phyloP scores from a whole-genome alignment of 2,888 invertebrate genomes.

The Ochropacha duplaris region DNA sequence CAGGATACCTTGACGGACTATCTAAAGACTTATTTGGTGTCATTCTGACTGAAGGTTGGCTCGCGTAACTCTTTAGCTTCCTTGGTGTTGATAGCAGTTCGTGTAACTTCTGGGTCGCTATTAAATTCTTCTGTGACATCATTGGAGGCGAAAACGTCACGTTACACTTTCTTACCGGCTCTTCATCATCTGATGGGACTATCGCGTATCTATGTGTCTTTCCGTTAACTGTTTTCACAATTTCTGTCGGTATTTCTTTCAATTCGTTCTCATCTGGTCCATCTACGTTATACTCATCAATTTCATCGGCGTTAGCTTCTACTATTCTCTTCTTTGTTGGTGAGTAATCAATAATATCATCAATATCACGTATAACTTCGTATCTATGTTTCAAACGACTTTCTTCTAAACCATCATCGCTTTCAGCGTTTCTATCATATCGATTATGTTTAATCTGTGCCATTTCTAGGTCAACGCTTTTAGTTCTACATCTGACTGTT shows the following conservation, averaged over 20 bases:
- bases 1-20: slow-evolving; percentile 45
- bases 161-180: slow-evolving; percentile 61
- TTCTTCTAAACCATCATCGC: slow-evolving; percentile 63
- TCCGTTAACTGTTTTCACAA: slow-evolving; percentile 86
- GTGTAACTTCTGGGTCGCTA: slow-evolving; percentile 90
- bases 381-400: slow-evolving; percentile 73
- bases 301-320: slow-evolving; percentile 69
- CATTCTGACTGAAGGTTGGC: slow-evolving; percentile 78
- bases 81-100: slow-evolving; percentile 89
- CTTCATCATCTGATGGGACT: slow-evolving; percentile 82
- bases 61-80: slow-evolving; percentile 79
- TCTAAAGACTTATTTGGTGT: slow-evolving; percentile 59
- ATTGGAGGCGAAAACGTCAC: slow-evolving; percentile 69
- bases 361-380: slow-evolving; percentile 80
- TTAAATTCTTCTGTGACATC: slow-evolving; percentile 84
- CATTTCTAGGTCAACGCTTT: slow-evolving; percentile 78
- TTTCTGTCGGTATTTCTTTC: slow-evolving; percentile 82
- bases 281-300: slow-evolving; percentile 82
- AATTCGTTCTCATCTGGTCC: slow-evolving; percentile 75
- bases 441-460: slow-evolving; percentile 60
- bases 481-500: slow-evolving; percentile 55
- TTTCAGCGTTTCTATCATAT: slow-evolving; percentile 61
- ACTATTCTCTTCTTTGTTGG: slow-evolving; percentile 78
- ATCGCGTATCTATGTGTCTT: slow-evolving; percentile 83
- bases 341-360: slow-evolving; percentile 67